Conservation (phyloP, 2,797 vertebrate genomes). For the Melanotaenia maccullochi region DNA sequence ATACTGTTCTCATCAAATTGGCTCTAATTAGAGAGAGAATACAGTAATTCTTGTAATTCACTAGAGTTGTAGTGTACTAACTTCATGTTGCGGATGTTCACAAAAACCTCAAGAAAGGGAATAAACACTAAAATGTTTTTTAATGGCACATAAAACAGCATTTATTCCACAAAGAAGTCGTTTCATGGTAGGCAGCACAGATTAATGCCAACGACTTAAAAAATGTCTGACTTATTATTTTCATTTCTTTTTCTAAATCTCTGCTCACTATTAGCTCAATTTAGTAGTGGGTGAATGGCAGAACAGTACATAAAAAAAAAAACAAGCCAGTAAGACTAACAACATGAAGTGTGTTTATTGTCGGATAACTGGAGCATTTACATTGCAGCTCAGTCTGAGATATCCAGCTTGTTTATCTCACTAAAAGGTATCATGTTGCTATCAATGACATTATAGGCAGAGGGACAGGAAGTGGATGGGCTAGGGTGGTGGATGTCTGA, state of each 20-base stretch:
- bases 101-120: background rate
- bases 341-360: conserved; percentile 3
- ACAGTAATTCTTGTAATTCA: background rate
- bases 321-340: background rate
- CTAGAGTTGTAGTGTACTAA: background rate
- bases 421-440: conserved; percentile 24
- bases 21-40: conserved; percentile 16
- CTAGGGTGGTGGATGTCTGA: background rate
- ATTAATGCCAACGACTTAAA: background rate
- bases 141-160: background rate
- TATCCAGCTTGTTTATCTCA: conserved; percentile 21
- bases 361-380: conserved; percentile 8
- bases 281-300: conserved; percentile 7
- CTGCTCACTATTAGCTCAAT: background rate
- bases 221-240: background rate
- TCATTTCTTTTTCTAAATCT: background rate
- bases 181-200: background rate
- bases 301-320: background rate
- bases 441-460: conserved; percentile 41
- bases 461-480: conserved; percentile 16
- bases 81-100: background rate
- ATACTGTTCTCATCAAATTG: conserved; percentile 35
- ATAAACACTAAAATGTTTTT: background rate
- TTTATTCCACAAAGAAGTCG: background rate
- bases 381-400: conserved; percentile 2